A percentile compares a stretch with the other conserved stretches of the same genome.
phyloP scores from a whole-genome alignment of 2,113 vertebrate genomes.

The Charina bottae region DNA sequence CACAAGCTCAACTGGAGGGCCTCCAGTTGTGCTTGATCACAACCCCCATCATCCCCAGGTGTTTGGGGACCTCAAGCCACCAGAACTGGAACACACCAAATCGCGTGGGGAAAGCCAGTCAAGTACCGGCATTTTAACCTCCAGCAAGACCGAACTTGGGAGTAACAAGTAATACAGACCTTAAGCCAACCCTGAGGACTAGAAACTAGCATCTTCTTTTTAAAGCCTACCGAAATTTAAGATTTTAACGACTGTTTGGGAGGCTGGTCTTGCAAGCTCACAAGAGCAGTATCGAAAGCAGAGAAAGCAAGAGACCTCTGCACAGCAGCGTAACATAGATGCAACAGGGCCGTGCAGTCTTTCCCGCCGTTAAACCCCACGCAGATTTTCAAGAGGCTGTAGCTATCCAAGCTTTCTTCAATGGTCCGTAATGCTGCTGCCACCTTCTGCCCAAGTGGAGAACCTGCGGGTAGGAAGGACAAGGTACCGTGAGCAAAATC shows the following conservation, averaged over 20 bases:
- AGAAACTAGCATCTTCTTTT: neutral
- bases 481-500: neutral
- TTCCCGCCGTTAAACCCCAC: slow-evolving; percentile 97
- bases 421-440: slow-evolving; percentile 81
- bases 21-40: neutral
- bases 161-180: too few relatives aligned
- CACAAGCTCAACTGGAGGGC: neutral
- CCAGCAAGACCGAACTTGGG: neutral
- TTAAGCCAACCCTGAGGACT: neutral
- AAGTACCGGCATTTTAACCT: neutral
- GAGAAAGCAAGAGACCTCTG: slow-evolving; percentile 76
- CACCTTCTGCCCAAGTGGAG: slow-evolving; percentile 85
- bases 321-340: slow-evolving; percentile 87
- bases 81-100: neutral
- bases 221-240: neutral
- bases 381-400: slow-evolving; percentile 82
- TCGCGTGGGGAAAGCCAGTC: too few relatives aligned
- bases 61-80: neutral
- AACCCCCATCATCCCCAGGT: neutral
- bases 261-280: neutral
- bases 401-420: slow-evolving; percentile 83
- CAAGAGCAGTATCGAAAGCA: neutral
- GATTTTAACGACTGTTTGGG: neutral
- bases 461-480: slow-evolving; percentile 70
- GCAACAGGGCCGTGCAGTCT: slow-evolving; percentile 93